Evolutionary conservation across 2,888 invertebrate genomes (phyloP).

Genomic region (Marasmarcha lunaedactyla): DNA sequence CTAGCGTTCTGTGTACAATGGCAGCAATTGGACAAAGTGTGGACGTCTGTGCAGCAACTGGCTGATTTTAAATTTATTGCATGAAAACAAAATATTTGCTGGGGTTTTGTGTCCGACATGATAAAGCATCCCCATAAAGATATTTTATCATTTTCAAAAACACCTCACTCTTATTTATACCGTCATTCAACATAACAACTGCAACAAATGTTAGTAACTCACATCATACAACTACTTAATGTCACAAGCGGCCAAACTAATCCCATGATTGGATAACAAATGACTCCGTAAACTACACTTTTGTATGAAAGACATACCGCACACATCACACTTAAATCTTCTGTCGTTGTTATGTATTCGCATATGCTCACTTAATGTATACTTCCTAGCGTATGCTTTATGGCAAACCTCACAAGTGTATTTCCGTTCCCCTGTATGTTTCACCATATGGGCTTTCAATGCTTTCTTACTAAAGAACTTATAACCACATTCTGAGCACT

Average conservation of each 20-base stretch:
- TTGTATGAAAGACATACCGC: conserved; percentile 41
- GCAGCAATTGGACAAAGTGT: too few relatives aligned
- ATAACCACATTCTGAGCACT: conserved; percentile 60
- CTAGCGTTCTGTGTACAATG: too few relatives aligned
- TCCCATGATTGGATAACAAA: conserved; percentile 45
- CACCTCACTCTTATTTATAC: too few relatives aligned
- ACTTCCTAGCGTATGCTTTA: conserved; percentile 49
- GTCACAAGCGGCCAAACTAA: conserved; percentile 41
- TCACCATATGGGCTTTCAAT: conserved; percentile 60
- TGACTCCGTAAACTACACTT: conserved; percentile 54
- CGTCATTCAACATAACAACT: too few relatives aligned
- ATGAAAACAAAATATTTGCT: too few relatives aligned
- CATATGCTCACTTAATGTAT: conserved; percentile 49
- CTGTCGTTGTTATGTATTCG: conserved; percentile 53
- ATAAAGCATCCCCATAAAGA: too few relatives aligned
- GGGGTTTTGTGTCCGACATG: too few relatives aligned
- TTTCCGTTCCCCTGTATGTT: conserved; percentile 50
- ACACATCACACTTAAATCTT: conserved; percentile 42
- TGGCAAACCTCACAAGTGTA: conserved; percentile 41
- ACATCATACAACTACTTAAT: conserved; percentile 16
- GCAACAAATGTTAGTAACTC: too few relatives aligned
- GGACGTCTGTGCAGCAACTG: too few relatives aligned
- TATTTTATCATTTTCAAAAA: too few relatives aligned
- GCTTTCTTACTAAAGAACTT: conserved; percentile 66
- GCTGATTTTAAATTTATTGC: too few relatives aligned